phyloP scores from a whole-genome alignment of 2,113 vertebrate genomes.

The Elaphurus davidianus region DNA sequence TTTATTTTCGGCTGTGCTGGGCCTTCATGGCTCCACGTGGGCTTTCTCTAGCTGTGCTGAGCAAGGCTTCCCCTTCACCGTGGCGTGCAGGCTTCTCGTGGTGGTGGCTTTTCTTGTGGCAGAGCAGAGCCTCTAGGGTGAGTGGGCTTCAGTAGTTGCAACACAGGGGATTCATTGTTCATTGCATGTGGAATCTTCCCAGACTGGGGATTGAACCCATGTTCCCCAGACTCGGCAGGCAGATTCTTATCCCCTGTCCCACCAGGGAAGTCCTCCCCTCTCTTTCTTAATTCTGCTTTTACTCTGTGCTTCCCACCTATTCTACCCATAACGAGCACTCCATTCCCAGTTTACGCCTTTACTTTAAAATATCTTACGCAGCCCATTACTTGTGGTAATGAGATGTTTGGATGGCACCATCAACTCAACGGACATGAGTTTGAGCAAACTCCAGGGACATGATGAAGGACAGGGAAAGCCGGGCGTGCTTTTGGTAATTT shows the following conservation, averaged over 20 bases:
- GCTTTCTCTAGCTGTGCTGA: background rate
- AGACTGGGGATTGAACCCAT: background rate
- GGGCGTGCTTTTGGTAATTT: too few relatives aligned
- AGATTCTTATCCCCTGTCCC: background rate
- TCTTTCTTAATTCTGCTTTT: background rate
- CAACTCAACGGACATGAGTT: background rate
- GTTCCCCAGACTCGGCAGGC: background rate
- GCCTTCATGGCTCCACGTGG: accelerated
- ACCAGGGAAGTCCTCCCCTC: background rate
- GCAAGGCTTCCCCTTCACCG: background rate
- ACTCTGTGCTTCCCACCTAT: background rate
- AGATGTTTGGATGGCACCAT: background rate
- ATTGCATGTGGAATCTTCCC: background rate
- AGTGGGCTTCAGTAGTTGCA: accelerated
- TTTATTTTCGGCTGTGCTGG: background rate
- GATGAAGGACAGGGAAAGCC: background rate
- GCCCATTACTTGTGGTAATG: background rate
- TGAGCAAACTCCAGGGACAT: background rate
- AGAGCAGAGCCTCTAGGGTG: background rate
- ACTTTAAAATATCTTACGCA: background rate
- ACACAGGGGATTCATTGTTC: accelerated
- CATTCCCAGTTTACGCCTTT: too few relatives aligned
- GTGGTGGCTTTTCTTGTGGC: accelerated
- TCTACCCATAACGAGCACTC: background rate
- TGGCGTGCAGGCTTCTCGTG: accelerated